Base-by-base conservation (phyloP, 2,113 vertebrate genomes). In the Brachypteracias leptosomus region DNA sequence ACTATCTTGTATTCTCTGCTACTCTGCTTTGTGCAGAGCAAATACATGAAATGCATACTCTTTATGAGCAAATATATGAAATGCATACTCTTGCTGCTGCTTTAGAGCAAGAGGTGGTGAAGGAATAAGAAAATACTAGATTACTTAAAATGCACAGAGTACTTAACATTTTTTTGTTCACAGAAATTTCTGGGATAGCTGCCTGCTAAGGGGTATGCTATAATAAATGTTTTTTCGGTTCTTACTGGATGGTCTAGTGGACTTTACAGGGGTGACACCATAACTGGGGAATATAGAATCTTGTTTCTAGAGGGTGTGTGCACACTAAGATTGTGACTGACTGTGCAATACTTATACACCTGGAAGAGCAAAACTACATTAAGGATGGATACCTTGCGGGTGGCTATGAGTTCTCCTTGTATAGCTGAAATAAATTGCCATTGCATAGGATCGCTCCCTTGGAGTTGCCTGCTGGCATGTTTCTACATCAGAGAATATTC, bases 301-400 rank as follows among this genome's bases (percentile, higher is more conserved):
- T 70, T 76, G 40, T 63, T 85, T 75, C 46, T 54, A 31, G 66
- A 44, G 57, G 20, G 16, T 78, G 51, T 78, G 36, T 52, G 14
- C 17, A 29, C 31, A 13, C 18, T 13, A 8, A 79, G 26, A n/a
- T 38, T 6, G 0, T 33, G 18, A 36, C 17, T 89, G 51, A 52
- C 63, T 63, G 35, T 2, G 2, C 47, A 36, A 11, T 21, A 6
- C 17, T 62, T 62, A 33, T 0, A 2, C 4, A 26, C 9, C 46
- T 49, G 49, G 38, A 44, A 80, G 36, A 71, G 25, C 13, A 52
- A 79, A 83, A 82, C 40, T 70, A 2, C 17, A 5, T 70, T 52
- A 55, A 77, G 46, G 14, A 49, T 71, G 51, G 35, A 21, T 67
- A 36, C 24, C 24, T 71, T 83, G 52, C 71, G 77, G 58, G 35